These are phyloP conservation scores for Cryptocheilus praepositus DNA, from an alignment of 2,888 invertebrate genomes.

Conservation along the genomic window DNA sequence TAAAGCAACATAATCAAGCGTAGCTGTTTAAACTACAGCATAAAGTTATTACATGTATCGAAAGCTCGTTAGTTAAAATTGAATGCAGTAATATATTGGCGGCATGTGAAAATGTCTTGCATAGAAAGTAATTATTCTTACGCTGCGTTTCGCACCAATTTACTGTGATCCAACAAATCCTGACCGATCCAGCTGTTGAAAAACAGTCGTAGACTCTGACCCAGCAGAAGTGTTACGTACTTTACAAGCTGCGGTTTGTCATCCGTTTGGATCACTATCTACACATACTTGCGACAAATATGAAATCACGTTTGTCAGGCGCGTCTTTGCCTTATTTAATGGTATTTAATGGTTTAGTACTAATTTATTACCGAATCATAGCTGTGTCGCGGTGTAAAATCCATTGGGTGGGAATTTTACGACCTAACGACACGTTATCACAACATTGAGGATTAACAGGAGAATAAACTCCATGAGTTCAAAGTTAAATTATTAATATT, in stretches of 20 bases:
- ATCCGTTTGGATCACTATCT: not conserved
- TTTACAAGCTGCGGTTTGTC: not conserved
- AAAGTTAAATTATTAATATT: no score
- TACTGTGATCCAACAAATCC: slow-evolving; percentile 6
- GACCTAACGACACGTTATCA: no score
- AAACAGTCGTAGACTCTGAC: not conserved
- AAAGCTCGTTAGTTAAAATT: not conserved
- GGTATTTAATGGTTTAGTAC: no score
- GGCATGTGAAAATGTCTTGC: no score
- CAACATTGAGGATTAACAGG: not conserved
- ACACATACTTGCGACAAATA: not conserved
- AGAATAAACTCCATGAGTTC: no score
- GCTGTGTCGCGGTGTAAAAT: no score
- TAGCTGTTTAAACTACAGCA: no score
- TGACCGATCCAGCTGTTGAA: not conserved
- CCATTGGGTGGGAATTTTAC: no score
- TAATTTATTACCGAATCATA: no score
- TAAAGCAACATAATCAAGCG: not conserved
- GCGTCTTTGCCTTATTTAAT: no score
- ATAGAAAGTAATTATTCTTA: not conserved
- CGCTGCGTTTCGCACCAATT: not conserved
- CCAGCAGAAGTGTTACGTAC: not conserved
- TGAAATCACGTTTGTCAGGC: not conserved
- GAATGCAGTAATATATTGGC: no score
- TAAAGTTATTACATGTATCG: not conserved